Base-by-base conservation (phyloP, 2,113 vertebrate species). In the Lonchura striata region DNA sequence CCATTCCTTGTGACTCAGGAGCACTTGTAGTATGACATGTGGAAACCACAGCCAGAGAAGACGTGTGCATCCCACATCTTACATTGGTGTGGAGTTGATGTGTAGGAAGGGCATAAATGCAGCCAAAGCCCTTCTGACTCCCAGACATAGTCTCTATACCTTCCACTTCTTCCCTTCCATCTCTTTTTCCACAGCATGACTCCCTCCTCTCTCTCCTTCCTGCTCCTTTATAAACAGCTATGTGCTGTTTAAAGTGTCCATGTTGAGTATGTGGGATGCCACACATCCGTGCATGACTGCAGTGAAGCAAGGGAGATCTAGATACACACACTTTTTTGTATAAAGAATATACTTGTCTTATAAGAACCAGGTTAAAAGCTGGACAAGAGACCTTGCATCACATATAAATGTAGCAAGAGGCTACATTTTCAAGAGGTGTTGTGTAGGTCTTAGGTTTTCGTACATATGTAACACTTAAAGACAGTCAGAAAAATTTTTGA, bases 341-440 rank as follows among this genome's bases (percentile, higher is more conserved):
- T 5, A 56, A 54, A 66, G 33, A 35, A 60, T 22, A 19, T 33
- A 7, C 6, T 74, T 42, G 37, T 39, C 33, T 72, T 18, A 0
- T 33, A 47, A 68, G 14, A 77, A 52, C 25, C 10, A 39, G 70
- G 14, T 21, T 53, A 30, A 79, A 70, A 70, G 28, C 60, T 35
- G 63, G 50, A 31, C 41, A 20, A 2, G 13, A 33, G 60, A 33
- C 0, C 0, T 46, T 42, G 39, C 27, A 31, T 21, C 1, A 2
- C n/a, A 53, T 18, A 41, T 5, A 49, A 85, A 88, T 39, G 27
- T 39, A 39, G 39, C n/a, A 49, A 50, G 16, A 81, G 15, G 7
- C 27, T 11, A 0, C 33, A 41, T 89, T 91, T 87, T 85, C 75
- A 84, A 64, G 74, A 60, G 30, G 15, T 66, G 27, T 31, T 71